Evolutionary conservation across 2,113 vertebrate genomes (phyloP).

Genomic region (Centropristis striata): DNA sequence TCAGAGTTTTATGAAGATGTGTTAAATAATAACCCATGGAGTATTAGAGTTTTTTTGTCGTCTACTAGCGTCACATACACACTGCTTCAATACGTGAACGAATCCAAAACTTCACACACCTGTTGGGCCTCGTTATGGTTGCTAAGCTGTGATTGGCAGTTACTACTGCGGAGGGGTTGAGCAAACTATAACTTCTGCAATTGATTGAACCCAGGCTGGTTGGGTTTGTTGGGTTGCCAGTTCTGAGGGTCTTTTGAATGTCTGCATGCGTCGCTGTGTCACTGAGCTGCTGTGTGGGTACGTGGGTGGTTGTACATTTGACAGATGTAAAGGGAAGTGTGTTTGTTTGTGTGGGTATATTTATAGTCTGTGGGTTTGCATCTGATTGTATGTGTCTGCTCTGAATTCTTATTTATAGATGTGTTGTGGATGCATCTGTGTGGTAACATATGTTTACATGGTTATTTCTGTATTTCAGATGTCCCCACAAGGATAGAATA

Average conservation of each 20-base stretch:
- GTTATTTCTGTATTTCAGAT: slow-evolving; percentile 15
- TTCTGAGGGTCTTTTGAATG: slow-evolving; percentile 5
- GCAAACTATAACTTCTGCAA: background rate
- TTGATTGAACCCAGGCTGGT: background rate
- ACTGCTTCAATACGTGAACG: background rate
- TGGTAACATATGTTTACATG: background rate
- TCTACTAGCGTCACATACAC: background rate
- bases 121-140: background rate
- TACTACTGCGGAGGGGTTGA: background rate
- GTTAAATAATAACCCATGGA: slow-evolving; percentile 44
- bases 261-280: background rate
- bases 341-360: slow-evolving; percentile 29
- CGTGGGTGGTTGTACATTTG: slow-evolving; percentile 33
- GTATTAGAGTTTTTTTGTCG: too few species aligned
- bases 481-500: background rate
- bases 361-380: slow-evolving; percentile 35
- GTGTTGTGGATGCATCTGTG: background rate
- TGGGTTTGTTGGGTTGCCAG: background rate
- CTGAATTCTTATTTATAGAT: slow-evolving; percentile 6
- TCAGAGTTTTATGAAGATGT: background rate
- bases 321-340: slow-evolving; percentile 26
- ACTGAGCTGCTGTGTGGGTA: background rate
- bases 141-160: background rate
- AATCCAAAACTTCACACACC: background rate
- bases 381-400: slow-evolving; percentile 31